Conservation (phyloP, 1,140 invertebrate genomes). For the Pogonomyrmex californicus region DNA sequence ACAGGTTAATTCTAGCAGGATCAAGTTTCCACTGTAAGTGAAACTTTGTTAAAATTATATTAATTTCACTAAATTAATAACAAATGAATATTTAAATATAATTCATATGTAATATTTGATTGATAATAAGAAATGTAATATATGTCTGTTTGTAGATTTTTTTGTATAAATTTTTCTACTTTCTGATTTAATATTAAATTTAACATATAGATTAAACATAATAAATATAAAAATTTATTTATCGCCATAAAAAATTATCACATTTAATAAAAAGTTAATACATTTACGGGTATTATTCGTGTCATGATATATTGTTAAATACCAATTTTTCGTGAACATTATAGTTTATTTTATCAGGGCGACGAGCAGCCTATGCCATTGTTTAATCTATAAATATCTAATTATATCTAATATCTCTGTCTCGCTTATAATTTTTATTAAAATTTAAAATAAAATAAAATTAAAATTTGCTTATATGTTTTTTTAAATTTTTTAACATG, state of each 20-base stretch:
- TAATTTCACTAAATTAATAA: neutral
- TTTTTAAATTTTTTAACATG: neutral
- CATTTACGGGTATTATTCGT: too few species aligned
- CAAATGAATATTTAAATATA: slow-evolving; percentile 9
- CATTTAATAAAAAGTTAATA: neutral
- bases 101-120: neutral
- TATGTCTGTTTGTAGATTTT: neutral
- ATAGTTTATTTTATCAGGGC: too few species aligned
- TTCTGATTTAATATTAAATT: slow-evolving; percentile 14
- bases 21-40: neutral
- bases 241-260: neutral
- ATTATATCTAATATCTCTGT: neutral
- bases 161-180: neutral
- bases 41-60: neutral
- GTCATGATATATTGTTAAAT: too few species aligned
- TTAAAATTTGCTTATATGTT: neutral
- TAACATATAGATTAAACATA: neutral
- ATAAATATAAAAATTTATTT: neutral
- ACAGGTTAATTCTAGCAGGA: slow-evolving; percentile 22
- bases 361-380: too few species aligned
- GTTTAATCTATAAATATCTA: neutral
- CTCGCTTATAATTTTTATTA: neutral
- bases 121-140: neutral
- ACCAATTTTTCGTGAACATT: too few species aligned
- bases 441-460: too few species aligned